Evolutionary conservation across 1,140 invertebrate species (phyloP).

Genomic region (Drosophila athabasca): DNA sequence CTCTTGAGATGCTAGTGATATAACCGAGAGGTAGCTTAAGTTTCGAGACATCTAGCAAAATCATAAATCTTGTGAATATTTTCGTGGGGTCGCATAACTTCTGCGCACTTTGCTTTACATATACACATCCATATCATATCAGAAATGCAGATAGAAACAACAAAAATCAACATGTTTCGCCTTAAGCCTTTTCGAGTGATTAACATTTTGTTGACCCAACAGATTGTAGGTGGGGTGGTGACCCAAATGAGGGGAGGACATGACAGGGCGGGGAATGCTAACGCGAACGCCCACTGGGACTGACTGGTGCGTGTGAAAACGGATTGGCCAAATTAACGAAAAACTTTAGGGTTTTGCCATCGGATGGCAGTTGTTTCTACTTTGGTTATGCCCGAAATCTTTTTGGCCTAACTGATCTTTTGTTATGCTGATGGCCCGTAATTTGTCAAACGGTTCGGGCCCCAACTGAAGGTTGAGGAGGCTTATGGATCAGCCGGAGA

Average conservation of each 20-base stretch:
- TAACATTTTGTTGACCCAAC: slow-evolving; percentile 64
- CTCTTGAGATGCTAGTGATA: slow-evolving; percentile 31
- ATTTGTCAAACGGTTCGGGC: slow-evolving; percentile 59
- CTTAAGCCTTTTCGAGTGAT: slow-evolving; percentile 53
- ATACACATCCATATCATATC: slow-evolving; percentile 33
- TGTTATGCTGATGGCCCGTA: slow-evolving; percentile 62
- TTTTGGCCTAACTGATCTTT: slow-evolving; percentile 62
- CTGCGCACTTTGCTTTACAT: slow-evolving; percentile 68
- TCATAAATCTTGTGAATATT: slow-evolving; percentile 78
- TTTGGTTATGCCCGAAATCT: slow-evolving; percentile 29
- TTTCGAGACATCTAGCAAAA: slow-evolving; percentile 72
- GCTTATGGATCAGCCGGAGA: slow-evolving; percentile 85
- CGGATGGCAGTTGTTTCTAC: slow-evolving; percentile 15
- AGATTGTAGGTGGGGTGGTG: slow-evolving; percentile 44
- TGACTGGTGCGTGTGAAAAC: slow-evolving; percentile 67
- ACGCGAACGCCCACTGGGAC: slow-evolving; percentile 53
- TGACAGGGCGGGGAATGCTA: background rate
- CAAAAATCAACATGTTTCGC: slow-evolving; percentile 24
- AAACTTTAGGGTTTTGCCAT: slow-evolving; percentile 49
- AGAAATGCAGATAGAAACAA: slow-evolving; percentile 29
- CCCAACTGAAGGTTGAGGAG: slow-evolving; percentile 49
- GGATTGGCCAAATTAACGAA: slow-evolving; percentile 55
- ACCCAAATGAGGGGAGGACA: slow-evolving; percentile 5
- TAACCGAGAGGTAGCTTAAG: slow-evolving; percentile 58
- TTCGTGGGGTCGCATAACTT: slow-evolving; percentile 54